Percentiles rank a stretch among this genome's conserved stretches.
Evolutionary conservation across 1,140 invertebrate species (phyloP).

Genomic region (Drosophila kepulauana): DNA sequence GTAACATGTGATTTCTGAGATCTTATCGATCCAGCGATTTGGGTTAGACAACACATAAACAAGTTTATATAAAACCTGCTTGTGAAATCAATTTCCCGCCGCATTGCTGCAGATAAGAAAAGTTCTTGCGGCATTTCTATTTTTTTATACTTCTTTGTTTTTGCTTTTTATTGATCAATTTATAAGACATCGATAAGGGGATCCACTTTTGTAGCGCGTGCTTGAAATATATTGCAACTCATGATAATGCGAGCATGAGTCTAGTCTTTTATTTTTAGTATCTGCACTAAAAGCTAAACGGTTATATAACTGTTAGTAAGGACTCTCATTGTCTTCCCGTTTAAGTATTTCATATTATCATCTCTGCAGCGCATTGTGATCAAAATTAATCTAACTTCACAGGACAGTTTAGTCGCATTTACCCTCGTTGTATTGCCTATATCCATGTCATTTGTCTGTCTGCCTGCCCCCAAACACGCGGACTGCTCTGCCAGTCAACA

Average conservation of each 20-base stretch:
- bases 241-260: not conserved
- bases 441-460: slow-evolving; percentile 81
- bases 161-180: slow-evolving; percentile 41
- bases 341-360: slow-evolving; percentile 5
- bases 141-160: not conserved
- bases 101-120: slow-evolving; percentile 51
- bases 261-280: not conserved
- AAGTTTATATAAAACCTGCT: slow-evolving; percentile 49
- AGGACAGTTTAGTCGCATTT: slow-evolving; percentile 43
- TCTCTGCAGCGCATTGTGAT: slow-evolving; percentile 24
- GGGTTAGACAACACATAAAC: slow-evolving; percentile 30
- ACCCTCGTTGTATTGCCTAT: slow-evolving; percentile 42
- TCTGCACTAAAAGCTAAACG: slow-evolving; percentile 7
- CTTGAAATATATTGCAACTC: slow-evolving; percentile 24
- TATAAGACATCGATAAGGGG: slow-evolving; percentile 55
- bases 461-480: slow-evolving; percentile 35
- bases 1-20: slow-evolving; percentile 59
- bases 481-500: slow-evolving; percentile 74
- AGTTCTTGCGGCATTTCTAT: slow-evolving; percentile 14
- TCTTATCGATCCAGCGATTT: slow-evolving; percentile 47
- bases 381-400: slow-evolving; percentile 39
- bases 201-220: slow-evolving; percentile 20
- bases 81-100: slow-evolving; percentile 54
- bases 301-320: slow-evolving; percentile 32
- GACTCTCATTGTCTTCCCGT: slow-evolving; percentile 5